phyloP scores from a whole-genome alignment of 1,140 invertebrate genomes.

The Cotesia glomerata region DNA sequence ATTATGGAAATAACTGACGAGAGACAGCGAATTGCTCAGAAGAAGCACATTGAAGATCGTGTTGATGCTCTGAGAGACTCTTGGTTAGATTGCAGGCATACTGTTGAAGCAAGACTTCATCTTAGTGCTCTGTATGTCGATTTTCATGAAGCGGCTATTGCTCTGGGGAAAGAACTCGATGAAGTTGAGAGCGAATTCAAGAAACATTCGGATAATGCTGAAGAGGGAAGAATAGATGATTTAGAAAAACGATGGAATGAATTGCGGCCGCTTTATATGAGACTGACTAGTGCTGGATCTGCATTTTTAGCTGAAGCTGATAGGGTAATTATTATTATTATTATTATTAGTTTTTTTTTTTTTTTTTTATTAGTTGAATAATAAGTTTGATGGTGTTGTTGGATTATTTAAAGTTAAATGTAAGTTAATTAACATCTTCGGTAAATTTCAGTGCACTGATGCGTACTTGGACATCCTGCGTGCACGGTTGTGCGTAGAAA shows the following conservation, averaged over 20 bases:
- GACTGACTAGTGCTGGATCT: slow-evolving; percentile 69
- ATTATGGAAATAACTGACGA: slow-evolving; percentile 73
- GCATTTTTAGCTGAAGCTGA: slow-evolving; percentile 73
- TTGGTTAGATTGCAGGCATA: slow-evolving; percentile 71
- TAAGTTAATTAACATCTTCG: not conserved
- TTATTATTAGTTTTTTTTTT: too few species aligned
- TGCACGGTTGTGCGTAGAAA: slow-evolving; percentile 73
- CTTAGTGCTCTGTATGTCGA: slow-evolving; percentile 72
- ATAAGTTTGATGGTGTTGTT: not conserved
- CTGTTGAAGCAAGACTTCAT: slow-evolving; percentile 71
- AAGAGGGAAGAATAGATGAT: slow-evolving; percentile 65
- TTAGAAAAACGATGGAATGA: slow-evolving; percentile 70
- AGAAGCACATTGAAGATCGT: slow-evolving; percentile 70
- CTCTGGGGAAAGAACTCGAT: slow-evolving; percentile 73
- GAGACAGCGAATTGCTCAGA: slow-evolving; percentile 56
- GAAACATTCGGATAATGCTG: slow-evolving; percentile 51
- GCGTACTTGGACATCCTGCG: slow-evolving; percentile 75
- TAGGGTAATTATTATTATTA: slow-evolving; percentile 63
- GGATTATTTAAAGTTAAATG: not conserved
- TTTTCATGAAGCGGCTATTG: slow-evolving; percentile 75
- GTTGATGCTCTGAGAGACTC: slow-evolving; percentile 68
- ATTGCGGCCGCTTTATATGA: slow-evolving; percentile 67
- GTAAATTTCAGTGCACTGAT: slow-evolving; percentile 70
- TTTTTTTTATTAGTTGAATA: not conserved
- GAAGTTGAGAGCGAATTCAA: slow-evolving; percentile 68